Evolutionary conservation across 2,888 invertebrate species (phyloP).

Genomic region (Melangyna quadrimaculata): DNA sequence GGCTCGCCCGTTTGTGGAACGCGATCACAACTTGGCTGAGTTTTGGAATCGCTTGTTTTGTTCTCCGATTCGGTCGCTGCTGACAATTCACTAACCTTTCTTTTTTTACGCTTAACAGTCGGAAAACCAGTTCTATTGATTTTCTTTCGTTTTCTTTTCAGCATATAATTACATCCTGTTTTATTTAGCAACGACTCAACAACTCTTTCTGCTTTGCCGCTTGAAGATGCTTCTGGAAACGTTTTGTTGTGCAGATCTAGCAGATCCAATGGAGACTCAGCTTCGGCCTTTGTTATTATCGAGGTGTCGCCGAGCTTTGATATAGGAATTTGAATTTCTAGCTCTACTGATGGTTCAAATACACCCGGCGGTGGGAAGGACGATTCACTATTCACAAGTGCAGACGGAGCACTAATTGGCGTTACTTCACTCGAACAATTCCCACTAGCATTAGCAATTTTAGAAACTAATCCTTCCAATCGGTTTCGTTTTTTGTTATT

Average conservation of each 20-base stretch:
- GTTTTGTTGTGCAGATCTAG: slow-evolving; percentile 74
- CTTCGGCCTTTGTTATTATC: slow-evolving; percentile 81
- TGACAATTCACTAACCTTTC: slow-evolving; percentile 80
- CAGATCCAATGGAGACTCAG: slow-evolving; percentile 80
- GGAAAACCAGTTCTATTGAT: slow-evolving; percentile 95
- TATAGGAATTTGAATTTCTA: slow-evolving; percentile 86
- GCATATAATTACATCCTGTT: slow-evolving; percentile 78
- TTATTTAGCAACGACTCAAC: slow-evolving; percentile 79
- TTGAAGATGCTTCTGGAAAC: slow-evolving; percentile 64
- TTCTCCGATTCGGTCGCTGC: neutral
- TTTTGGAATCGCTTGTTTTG: slow-evolving; percentile 44
- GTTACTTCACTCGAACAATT: slow-evolving; percentile 45
- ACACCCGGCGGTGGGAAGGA: slow-evolving; percentile 84
- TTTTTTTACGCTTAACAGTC: slow-evolving; percentile 90
- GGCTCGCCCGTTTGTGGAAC: slow-evolving; percentile 88
- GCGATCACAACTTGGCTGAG: slow-evolving; percentile 83
- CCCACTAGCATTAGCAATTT: slow-evolving; percentile 81
- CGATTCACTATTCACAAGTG: slow-evolving; percentile 73
- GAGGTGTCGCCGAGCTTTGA: slow-evolving; percentile 82
- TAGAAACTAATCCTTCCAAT: slow-evolving; percentile 84
- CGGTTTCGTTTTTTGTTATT: slow-evolving; percentile 85
- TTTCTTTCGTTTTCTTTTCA: slow-evolving; percentile 86
- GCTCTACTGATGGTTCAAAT: slow-evolving; percentile 86
- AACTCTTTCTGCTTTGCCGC: slow-evolving; percentile 76
- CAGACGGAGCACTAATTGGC: neutral